Percentiles rank a stretch among this genome's conserved stretches.
phyloP scores from a whole-genome alignment of 2,888 invertebrate genomes.

The Melangyna quadrimaculata region DNA sequence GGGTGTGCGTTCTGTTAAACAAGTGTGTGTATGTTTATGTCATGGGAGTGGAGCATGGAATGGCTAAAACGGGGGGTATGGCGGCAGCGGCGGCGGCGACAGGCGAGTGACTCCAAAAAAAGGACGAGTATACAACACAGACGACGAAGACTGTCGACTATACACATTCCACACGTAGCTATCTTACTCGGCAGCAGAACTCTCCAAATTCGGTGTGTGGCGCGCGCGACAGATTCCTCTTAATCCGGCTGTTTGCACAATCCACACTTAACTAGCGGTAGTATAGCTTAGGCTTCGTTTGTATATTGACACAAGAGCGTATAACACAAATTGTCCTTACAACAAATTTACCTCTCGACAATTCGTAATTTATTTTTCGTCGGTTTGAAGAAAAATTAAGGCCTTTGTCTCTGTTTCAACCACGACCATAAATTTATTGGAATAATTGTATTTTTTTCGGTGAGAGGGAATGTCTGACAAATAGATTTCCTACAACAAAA shows the following conservation, averaged over 20 bases:
- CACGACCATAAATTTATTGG: not conserved
- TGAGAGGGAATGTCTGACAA: slow-evolving; percentile 8
- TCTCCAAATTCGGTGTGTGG: slow-evolving; percentile 43
- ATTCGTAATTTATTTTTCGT: slow-evolving; percentile 14
- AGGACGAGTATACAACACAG: slow-evolving; percentile 35
- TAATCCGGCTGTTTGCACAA: slow-evolving; percentile 61
- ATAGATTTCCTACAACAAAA: not conserved
- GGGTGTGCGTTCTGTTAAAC: slow-evolving; percentile 42
- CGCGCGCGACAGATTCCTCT: slow-evolving; percentile 68
- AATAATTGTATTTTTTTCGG: not conserved
- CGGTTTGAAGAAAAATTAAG: slow-evolving; percentile 17
- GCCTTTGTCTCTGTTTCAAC: slow-evolving; percentile 10
- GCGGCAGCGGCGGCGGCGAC: slow-evolving; percentile 10
- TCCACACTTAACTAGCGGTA: slow-evolving; percentile 47
- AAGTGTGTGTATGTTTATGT: slow-evolving; percentile 41
- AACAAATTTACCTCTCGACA: slow-evolving; percentile 44
- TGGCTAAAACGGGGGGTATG: not conserved
- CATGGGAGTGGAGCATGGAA: slow-evolving; percentile 57
- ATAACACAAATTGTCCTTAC: slow-evolving; percentile 35
- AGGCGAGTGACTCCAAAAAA: slow-evolving; percentile 43
- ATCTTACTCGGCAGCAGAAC: slow-evolving; percentile 39
- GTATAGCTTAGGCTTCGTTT: slow-evolving; percentile 50
- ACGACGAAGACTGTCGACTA: slow-evolving; percentile 37
- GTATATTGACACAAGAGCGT: slow-evolving; percentile 36
- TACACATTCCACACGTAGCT: slow-evolving; percentile 58